A percentile compares a stretch with the other conserved stretches of the same genome.
phyloP scores from a whole-genome alignment of 2,113 vertebrate genomes.

The Caranx melampygus region DNA sequence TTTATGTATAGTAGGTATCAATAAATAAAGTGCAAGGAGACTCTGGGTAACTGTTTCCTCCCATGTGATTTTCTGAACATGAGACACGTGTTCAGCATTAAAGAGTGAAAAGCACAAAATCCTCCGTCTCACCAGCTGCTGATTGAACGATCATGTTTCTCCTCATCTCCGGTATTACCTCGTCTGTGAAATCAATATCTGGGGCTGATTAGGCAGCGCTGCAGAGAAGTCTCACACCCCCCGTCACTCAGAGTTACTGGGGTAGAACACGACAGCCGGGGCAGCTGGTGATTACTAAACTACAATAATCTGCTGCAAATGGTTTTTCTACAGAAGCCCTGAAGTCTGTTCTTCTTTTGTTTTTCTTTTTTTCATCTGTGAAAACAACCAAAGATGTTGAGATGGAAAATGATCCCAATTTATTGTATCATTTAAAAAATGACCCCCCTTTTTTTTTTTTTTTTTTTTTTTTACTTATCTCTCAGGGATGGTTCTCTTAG shows the following conservation, averaged over 20 bases:
- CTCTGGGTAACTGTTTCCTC: background rate
- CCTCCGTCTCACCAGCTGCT: slow-evolving; percentile 56
- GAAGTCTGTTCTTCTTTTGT: no score
- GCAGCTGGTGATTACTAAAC: background rate
- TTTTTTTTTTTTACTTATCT: no score
- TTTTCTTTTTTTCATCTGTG: no score
- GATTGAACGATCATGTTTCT: slow-evolving; percentile 70
- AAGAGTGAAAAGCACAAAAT: slow-evolving; percentile 50
- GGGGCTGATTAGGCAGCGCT: slow-evolving; percentile 60
- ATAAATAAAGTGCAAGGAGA: background rate
- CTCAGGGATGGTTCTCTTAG: no score
- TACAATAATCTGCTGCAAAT: background rate
- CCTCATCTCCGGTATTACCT: slow-evolving; percentile 55
- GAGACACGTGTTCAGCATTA: slow-evolving; percentile 49
- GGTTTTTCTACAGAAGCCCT: background rate
- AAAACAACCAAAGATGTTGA: no score
- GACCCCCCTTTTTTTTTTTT: no score
- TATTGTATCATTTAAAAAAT: no score
- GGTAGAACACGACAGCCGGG: background rate
- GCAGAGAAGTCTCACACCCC: slow-evolving; percentile 2
- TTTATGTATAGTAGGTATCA: background rate
- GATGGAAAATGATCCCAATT: no score
- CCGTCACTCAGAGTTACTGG: slow-evolving; percentile 30
- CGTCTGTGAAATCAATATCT: slow-evolving; percentile 59
- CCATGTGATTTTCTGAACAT: slow-evolving; percentile 28